phyloP scores from a whole-genome alignment of 1,140 invertebrate genomes.

The Holotrichia oblita region DNA sequence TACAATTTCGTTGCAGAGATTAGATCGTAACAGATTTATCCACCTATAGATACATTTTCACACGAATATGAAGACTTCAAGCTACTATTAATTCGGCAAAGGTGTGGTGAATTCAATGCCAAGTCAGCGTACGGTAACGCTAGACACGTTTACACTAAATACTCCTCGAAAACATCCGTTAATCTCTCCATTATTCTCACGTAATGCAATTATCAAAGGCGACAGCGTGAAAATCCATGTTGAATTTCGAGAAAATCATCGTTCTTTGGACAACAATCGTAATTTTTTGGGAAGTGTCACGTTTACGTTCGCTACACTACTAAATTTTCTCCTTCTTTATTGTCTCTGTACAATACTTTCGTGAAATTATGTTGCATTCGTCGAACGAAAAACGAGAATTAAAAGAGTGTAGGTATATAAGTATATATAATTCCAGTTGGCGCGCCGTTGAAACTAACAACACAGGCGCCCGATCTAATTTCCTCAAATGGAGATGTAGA shows the following conservation, averaged over 20 bases:
- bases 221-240: slow-evolving; percentile 25
- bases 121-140: not conserved
- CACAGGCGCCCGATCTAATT: slow-evolving; percentile 26
- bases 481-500: slow-evolving; percentile 28
- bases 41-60: not conserved
- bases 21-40: too few species aligned
- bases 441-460: not conserved
- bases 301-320: slow-evolving; percentile 13
- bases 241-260: slow-evolving; percentile 26
- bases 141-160: not conserved
- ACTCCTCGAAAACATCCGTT: slow-evolving; percentile 22
- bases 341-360: not conserved
- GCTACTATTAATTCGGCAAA: not conserved
- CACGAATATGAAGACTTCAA: not conserved
- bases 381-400: too few species aligned
- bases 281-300: slow-evolving; percentile 33
- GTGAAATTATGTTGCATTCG: too few species aligned
- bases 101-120: not conserved
- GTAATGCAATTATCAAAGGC: slow-evolving; percentile 26
- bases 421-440: too few species aligned
- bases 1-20: too few species aligned
- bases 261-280: slow-evolving; percentile 7
- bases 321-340: not conserved
- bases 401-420: too few species aligned
- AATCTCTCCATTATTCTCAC: slow-evolving; percentile 31